phyloP scores from a whole-genome alignment of 2,888 invertebrate genomes.

The Phymatocera aterrima region DNA sequence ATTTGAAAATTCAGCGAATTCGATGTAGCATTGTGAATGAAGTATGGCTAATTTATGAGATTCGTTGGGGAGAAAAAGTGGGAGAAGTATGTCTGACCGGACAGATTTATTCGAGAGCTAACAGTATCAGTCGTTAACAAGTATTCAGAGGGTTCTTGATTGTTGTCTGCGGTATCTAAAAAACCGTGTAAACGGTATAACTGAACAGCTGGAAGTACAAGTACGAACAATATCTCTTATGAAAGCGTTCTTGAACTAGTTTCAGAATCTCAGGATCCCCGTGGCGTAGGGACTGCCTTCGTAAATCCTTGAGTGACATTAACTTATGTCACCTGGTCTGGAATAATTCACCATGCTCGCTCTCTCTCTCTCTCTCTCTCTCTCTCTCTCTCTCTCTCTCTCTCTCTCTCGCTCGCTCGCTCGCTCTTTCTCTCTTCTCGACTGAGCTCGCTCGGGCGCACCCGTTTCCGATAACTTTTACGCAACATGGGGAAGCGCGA shows the following conservation, averaged over 20 bases:
- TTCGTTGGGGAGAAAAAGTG: not conserved
- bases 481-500: not conserved
- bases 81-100: not conserved
- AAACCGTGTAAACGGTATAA: constrained; percentile 29
- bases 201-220: constrained; percentile 42
- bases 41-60: not conserved
- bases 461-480: not conserved
- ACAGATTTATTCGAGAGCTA: constrained; percentile 11
- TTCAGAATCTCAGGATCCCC: constrained; percentile 36
- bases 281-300: constrained; percentile 32
- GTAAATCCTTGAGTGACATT: constrained; percentile 40
- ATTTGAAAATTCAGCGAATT: not conserved
- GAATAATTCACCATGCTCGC: constrained; percentile 34
- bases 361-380: too few relatives aligned
- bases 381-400: too few relatives aligned
- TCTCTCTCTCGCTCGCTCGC: not conserved
- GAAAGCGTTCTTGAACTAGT: constrained; percentile 44
- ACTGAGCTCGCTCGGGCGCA: not conserved
- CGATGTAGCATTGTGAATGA: not conserved
- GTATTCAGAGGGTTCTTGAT: constrained; percentile 7
- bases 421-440: not conserved
- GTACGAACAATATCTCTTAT: constrained; percentile 41
- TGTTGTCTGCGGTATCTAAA: not conserved
- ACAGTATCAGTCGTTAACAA: constrained; percentile 11
- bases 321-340: constrained; percentile 38